These are phyloP conservation scores for Gyps fulvus DNA, from an alignment of 2,113 vertebrate genomes.

Conservation along the genomic window DNA sequence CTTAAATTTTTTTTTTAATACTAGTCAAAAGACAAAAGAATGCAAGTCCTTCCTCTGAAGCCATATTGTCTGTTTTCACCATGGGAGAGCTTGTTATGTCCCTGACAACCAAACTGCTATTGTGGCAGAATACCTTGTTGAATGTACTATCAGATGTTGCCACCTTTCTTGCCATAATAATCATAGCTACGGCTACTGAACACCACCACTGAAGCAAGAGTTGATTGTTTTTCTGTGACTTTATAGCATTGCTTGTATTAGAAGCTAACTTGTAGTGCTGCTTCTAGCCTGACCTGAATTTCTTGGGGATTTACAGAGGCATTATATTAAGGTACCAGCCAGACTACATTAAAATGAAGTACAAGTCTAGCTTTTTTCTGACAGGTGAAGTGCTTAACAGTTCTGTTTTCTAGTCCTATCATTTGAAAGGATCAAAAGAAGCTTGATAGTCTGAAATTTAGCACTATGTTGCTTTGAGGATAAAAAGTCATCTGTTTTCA, in stretches of 20 bases:
- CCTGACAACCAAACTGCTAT: not conserved
- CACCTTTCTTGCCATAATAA: not conserved
- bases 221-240: not conserved
- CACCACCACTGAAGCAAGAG: not conserved
- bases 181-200: not conserved
- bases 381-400: conserved; percentile 38
- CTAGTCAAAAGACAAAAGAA: not conserved
- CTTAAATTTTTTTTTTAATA: not conserved
- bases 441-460: conserved; percentile 1
- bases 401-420: not conserved
- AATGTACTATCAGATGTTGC: not conserved
- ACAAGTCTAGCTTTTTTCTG: not conserved
- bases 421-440: not conserved
- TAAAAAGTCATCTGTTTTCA: not conserved
- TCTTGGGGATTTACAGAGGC: conserved; percentile 14
- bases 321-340: not conserved
- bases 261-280: not conserved
- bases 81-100: not conserved
- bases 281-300: conserved; percentile 2
- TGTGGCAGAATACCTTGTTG: not conserved
- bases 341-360: conserved; percentile 15
- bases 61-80: not conserved
- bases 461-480: not conserved
- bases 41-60: not conserved
- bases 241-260: not conserved